Evolutionary conservation across 1,140 invertebrate species (phyloP), one percentile per base, ranked within the genome.

Genomic region (Zeugodacus cucurbitae): DNA sequence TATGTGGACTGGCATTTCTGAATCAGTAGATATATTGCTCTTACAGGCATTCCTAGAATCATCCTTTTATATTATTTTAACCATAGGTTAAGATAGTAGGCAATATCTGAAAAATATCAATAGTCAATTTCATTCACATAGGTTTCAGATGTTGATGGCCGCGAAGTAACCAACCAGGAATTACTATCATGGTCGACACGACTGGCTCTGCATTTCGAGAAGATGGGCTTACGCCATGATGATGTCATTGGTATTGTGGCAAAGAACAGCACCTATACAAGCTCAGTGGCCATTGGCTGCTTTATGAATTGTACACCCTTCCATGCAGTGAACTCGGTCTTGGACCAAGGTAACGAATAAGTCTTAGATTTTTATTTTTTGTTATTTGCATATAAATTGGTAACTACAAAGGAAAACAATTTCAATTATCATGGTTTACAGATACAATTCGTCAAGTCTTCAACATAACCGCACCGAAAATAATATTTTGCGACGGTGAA

Each of bases 221-320:
- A 89, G 14, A 88, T 91, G 0, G 90, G 90, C 3, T 64, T 93
- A 0, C 89, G 89, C 26, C 88, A 91, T 29, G 90, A 91, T 59
- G 92, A 93, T 89, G 89, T 93, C 1, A 90, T 93, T 74, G 92
- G 92, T 0, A 92, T 93, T 44, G 88, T 89, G 0, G 92, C 92
- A 6, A 90, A 89, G 20, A 93, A 93, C 87, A 90, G 90, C 26
- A 91, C 90, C 3, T 91, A 92, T 64, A 86, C 92, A 14, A 90
- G 90, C 89, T 89, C 92, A 0, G 29, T 92, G 26, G 92, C 90
- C 7, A 87, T 93, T 10, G 92, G 89, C 8, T 93, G 91, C 41
- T 88, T 91, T 4, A 91, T 93, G 90, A 93, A 93, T 87, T 87
- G 88, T 10, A 92, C 91, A 1, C 91, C 92, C 1, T 91, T 93